Base-by-base conservation (phyloP, 92 coral and sea anemone species). In the Phenganax stokvisi region DNA sequence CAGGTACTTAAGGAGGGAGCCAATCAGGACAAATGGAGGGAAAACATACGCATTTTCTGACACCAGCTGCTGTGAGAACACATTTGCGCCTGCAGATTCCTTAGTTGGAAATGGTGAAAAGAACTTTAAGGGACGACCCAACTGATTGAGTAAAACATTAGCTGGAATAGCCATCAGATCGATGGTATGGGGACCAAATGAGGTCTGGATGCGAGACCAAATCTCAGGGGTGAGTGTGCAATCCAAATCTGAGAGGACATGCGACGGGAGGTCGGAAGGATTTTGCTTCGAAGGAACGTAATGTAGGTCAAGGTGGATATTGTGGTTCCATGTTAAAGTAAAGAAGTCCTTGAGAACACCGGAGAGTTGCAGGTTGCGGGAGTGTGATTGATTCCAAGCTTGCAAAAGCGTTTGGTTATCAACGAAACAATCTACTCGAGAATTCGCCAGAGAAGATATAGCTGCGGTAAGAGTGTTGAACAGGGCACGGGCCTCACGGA, bases 201-300 rank as follows among this genome's bases (percentile, higher is more conserved):
- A 20, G 25, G 25, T 20, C 25, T 20, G 25, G 25, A 20, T 20
- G 25, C 25, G 25, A 20, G 25, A 20, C 25, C 25, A 20, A 60
- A 74, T 73, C 9, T 5, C 12, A 0, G 84, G 85, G 79, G 80
- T 54, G 12, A 83, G 83, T 8, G 77, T 12, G 67, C 87, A 85
- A 56, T 89, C 91, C 8, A 82, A 72, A 77, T 89, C 89, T 17
- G 91, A 86, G 16, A 83, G 57, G 0, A n/a, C 57, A 6, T 85
- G 87, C 9, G 91, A 86, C 37, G 80, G 87, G 30, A 27, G 57
- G 66, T 89, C 91, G 2, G 91, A 84, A 1, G 74, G 72, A 76
- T 86, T 89, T 11, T 65, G 58, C 10, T 67, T 71, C 20, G 89
- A 85, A 58, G 91, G 73, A 51, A 69, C 25, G 29, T 28, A 69